Conservation (phyloP, 2,113 vertebrate genomes). For the Erythrocercus mccallii region DNA sequence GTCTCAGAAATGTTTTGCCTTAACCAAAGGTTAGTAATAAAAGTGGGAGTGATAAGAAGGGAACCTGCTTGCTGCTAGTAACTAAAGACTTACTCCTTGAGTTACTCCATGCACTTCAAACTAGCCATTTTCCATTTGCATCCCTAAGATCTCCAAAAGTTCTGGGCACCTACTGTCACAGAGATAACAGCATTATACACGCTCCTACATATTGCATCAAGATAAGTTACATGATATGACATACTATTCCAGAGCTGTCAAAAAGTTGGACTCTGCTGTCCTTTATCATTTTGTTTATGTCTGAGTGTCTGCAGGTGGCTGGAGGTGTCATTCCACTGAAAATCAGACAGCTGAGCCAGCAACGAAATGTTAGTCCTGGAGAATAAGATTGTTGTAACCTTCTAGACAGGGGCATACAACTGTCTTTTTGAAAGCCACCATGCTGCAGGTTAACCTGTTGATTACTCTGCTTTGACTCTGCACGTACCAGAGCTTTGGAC, state of each 20-base stretch:
- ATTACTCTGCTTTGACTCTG: background rate
- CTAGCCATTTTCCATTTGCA: background rate
- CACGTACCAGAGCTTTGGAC: background rate
- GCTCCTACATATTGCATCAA: background rate
- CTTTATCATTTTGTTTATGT: background rate
- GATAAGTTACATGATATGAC: background rate
- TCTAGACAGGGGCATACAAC: background rate
- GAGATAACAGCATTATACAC: background rate
- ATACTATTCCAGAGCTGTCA: background rate
- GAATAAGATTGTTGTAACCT: conserved; percentile 6
- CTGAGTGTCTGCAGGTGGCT: background rate
- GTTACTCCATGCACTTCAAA: background rate
- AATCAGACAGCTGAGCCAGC: background rate
- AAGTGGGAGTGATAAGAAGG: background rate
- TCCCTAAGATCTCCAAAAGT: background rate
- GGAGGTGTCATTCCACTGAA: background rate
- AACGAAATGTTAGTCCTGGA: background rate
- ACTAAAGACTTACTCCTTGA: background rate
- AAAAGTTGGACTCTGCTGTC: background rate
- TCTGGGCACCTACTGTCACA: background rate
- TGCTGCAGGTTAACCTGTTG: conserved; percentile 3
- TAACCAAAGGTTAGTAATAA: background rate
- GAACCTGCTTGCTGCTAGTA: background rate
- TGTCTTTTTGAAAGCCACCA: background rate
- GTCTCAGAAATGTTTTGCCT: background rate